phyloP scores from a whole-genome alignment of 2,113 vertebrate species.

The Sinocyclocheilus grahami region DNA sequence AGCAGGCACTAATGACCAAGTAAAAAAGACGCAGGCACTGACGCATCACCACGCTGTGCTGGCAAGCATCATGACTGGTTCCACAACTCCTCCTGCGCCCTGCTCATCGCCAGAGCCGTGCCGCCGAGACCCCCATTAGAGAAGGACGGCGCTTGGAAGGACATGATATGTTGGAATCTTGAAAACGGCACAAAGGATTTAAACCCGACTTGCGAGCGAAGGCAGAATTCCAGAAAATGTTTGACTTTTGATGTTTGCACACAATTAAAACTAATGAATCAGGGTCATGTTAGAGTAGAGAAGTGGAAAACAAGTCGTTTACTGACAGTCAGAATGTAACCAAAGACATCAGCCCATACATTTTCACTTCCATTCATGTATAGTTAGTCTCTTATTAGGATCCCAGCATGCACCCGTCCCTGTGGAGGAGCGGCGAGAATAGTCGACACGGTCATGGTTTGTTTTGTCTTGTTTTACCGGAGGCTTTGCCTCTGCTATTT shows the following conservation, averaged over 20 bases:
- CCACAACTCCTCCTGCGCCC: slow-evolving; percentile 33
- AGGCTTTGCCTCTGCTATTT: slow-evolving; percentile 38
- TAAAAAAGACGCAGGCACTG: slow-evolving; percentile 42
- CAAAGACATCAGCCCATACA: not conserved
- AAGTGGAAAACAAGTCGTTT: not conserved
- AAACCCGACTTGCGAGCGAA: not conserved
- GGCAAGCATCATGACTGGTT: slow-evolving; percentile 28
- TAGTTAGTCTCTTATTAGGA: slow-evolving; percentile 10
- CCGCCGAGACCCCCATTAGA: slow-evolving; percentile 33
- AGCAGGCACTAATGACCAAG: slow-evolving; percentile 45
- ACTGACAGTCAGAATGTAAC: not conserved
- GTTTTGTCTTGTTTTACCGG: slow-evolving; percentile 47
- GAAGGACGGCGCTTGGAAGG: slow-evolving; percentile 28
- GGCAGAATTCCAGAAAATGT: not conserved
- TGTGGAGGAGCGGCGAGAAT: not conserved
- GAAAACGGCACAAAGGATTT: slow-evolving; percentile 34
- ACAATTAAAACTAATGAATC: slow-evolving; percentile 31
- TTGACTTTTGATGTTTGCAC: slow-evolving; percentile 21
- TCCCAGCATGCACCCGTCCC: not conserved
- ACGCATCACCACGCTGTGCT: slow-evolving; percentile 47
- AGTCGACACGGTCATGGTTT: slow-evolving; percentile 9
- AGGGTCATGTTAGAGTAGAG: not conserved
- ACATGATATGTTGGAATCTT: slow-evolving; percentile 12
- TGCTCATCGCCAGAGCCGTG: slow-evolving; percentile 36
- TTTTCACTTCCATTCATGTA: not conserved